Evolutionary conservation across 2,888 invertebrate genomes (phyloP).

Genomic region (Platycheirus albimanus): DNA sequence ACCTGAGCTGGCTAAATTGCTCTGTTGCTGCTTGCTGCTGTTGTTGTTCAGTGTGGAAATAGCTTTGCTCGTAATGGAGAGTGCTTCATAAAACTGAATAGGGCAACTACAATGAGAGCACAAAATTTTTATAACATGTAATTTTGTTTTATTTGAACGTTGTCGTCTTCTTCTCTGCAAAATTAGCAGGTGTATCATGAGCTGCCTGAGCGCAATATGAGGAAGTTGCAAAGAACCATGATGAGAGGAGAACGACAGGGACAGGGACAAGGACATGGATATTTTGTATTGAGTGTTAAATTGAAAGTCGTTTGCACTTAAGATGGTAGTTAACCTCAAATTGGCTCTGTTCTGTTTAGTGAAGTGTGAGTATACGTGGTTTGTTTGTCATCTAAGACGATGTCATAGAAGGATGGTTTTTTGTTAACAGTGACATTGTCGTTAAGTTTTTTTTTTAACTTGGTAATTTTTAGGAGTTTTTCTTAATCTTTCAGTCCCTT

Average conservation of each 20-base stretch:
- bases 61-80: constrained; percentile 50
- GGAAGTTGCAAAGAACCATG: background rate
- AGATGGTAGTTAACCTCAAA: constrained; percentile 3
- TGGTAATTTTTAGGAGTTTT: background rate
- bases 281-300: constrained; percentile 27
- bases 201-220: background rate
- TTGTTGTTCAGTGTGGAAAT: constrained; percentile 7
- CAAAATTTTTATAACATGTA: constrained; percentile 28
- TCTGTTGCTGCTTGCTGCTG: background rate
- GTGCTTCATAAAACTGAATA: constrained; percentile 57
- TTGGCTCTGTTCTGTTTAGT: constrained; percentile 21
- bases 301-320: constrained; percentile 15
- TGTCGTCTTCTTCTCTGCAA: background rate
- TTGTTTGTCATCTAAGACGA: background rate
- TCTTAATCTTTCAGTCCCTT: no score
- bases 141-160: constrained; percentile 44
- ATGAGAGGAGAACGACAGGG: background rate
- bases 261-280: background rate
- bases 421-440: background rate
- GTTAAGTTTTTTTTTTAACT: background rate
- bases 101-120: constrained; percentile 29
- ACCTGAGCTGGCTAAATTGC: background rate
- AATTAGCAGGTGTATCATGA: background rate
- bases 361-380: background rate
- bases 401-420: background rate